Percentiles rank a stretch among this genome's conserved stretches.
Conservation (phyloP, 2,113 vertebrate species). For the Rhinolophus sinicus region DNA sequence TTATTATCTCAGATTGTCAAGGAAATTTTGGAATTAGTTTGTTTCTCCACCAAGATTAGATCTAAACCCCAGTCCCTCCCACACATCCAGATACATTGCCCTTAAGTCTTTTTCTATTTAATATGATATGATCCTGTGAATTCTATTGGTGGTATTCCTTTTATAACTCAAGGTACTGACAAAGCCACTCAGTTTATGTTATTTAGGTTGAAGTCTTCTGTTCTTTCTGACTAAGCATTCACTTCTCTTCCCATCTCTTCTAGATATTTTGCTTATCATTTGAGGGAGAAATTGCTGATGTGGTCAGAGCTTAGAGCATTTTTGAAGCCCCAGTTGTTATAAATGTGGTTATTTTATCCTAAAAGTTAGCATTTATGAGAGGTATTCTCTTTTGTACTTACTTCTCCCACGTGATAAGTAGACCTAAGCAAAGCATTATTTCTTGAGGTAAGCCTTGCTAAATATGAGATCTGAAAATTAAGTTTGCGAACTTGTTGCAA, state of each 20-base stretch:
- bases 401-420: background rate
- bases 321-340: background rate
- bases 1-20: background rate
- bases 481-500: too few relatives aligned
- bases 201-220: background rate
- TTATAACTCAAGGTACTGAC: background rate
- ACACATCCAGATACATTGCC: background rate
- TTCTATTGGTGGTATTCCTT: background rate
- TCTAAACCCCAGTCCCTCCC: background rate
- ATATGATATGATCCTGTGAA: background rate
- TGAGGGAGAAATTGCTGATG: background rate
- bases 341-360: background rate
- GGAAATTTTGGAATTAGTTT: background rate
- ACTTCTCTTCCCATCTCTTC: background rate
- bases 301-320: background rate
- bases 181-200: background rate
- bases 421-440: background rate
- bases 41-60: background rate
- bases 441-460: background rate
- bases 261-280: background rate
- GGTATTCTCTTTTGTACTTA: background rate
- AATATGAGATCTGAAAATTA: too few relatives aligned
- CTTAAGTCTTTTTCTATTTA: background rate
- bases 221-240: background rate
- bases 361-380: background rate